Percentiles rank a stretch among this genome's conserved stretches.
Conservation (phyloP, 2,888 invertebrate species). For the Gymnocheta viridis region DNA sequence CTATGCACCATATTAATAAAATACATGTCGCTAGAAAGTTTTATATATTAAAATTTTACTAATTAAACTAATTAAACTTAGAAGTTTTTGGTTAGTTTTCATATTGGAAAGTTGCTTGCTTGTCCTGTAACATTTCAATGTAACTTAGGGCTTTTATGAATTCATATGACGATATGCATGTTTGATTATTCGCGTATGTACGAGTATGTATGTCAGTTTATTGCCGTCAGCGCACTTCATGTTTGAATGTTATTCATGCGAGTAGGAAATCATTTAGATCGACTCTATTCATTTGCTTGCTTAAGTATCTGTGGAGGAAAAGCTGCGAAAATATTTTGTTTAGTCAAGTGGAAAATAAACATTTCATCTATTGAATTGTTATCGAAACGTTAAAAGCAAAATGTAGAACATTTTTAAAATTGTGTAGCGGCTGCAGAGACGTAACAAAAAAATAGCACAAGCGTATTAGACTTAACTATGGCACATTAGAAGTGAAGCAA, state of each 20-base stretch:
- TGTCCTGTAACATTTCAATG: not conserved
- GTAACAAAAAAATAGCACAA: not conserved
- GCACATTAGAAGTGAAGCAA: not conserved
- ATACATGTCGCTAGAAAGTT: too few relatives aligned
- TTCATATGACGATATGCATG: not conserved
- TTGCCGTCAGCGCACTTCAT: not conserved
- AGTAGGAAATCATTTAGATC: slow-evolving; percentile 39
- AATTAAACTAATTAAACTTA: too few relatives aligned
- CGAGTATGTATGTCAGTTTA: not conserved
- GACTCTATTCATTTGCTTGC: not conserved
- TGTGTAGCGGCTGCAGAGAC: not conserved
- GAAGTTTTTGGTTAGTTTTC: too few relatives aligned
- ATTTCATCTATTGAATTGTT: slow-evolving; percentile 69
- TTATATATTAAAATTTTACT: too few relatives aligned
- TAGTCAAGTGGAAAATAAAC: slow-evolving; percentile 70
- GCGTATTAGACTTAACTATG: not conserved
- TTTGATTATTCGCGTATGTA: not conserved
- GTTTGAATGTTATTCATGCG: not conserved
- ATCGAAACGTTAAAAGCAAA: slow-evolving; percentile 57
- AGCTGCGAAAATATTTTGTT: slow-evolving; percentile 20
- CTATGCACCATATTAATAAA: too few relatives aligned
- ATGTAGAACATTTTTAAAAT: slow-evolving; percentile 40
- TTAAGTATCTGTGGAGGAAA: slow-evolving; percentile 31
- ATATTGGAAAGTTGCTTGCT: too few relatives aligned
- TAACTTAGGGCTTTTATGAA: too few relatives aligned